Evolutionary conservation across 2,888 invertebrate species (phyloP), one percentile per base, ranked within the genome.

Genomic region (Lapara coniferarum): DNA sequence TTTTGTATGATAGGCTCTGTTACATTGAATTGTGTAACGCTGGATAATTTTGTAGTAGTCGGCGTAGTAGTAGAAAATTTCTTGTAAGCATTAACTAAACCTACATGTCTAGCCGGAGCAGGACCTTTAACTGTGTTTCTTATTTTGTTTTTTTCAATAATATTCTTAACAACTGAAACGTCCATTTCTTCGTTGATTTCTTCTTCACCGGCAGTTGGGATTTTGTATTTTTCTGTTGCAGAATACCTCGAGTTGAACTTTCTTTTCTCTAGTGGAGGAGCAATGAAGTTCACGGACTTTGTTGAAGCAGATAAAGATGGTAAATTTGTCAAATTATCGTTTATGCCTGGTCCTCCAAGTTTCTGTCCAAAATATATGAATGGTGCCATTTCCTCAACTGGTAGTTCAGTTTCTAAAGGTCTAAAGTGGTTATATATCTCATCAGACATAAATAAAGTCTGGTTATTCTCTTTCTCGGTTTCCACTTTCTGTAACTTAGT

Each of bases 301-400:
- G 93, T 94, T 5, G 93, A 93, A n/a, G 93, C 92, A 58, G 92
- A 92, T 63, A 91, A 74, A 37, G 88, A 88, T n/a, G 93, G 92
- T 19, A 91, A 89, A 77, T 91, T 87, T 0, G 93, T 93, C 13
- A 93, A 82, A 74, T 93, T 94, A 71, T 93, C 94, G 71, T 78
- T 90, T 19, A 93, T 88, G 16, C 80, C 77, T 71, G 80, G 87
- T 1, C 91, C 89, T 12, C 88, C 92, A 57, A 94, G 80, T 81
- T 96, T 96, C 80, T 96, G 95, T 0, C 96, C 96, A 81, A 96
- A 96, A 80, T 94, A 95, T 70, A 96, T 90, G 85, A 96, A 96
- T 13, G 96, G 96, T 66, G 95, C 95, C 91, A 96, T 94, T 78
- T 96, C 96, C 83, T 95, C 95, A 58, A 94, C 94, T 0, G 95